Evolutionary conservation across 2,113 vertebrate species (phyloP).

Genomic region (Trogon surrucura): DNA sequence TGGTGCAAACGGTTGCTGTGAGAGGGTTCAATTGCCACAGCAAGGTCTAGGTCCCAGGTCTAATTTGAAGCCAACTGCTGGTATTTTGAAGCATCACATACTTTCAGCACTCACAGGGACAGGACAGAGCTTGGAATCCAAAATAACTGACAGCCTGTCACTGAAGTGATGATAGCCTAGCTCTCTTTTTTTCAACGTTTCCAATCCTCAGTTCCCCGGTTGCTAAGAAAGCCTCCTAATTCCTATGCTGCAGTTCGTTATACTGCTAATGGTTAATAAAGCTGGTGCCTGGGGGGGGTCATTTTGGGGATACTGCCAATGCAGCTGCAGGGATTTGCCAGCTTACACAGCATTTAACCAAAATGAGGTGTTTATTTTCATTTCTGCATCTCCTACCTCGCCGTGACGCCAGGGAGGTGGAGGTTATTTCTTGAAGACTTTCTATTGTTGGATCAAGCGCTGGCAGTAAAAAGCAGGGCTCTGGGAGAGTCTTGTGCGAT

Average conservation of each 20-base stretch:
- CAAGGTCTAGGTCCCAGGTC: not conserved
- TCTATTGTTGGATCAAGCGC: not conserved
- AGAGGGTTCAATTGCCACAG: not conserved
- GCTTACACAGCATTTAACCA: not conserved
- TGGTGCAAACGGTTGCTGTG: not conserved
- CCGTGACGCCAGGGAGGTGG: not conserved
- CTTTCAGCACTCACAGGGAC: not conserved
- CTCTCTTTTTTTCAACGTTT: not conserved
- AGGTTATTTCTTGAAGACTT: not conserved
- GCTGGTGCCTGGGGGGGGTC: not conserved
- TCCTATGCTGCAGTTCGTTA: not conserved
- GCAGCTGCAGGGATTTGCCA: not conserved
- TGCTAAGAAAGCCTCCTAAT: not conserved
- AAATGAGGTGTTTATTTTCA: not conserved
- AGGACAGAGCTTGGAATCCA: not conserved
- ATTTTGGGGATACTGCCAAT: not conserved
- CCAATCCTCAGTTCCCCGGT: not conserved
- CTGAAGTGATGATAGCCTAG: not conserved
- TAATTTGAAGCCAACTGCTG: not conserved
- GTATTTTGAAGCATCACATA: not conserved
- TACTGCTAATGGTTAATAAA: not conserved
- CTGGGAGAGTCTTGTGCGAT: not conserved
- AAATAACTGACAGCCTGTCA: not conserved
- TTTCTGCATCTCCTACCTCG: not conserved
- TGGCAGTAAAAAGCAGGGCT: not conserved